These are phyloP conservation scores for Andrena praecox DNA, from an alignment of 2,888 invertebrate genomes.

Conservation along the genomic window DNA sequence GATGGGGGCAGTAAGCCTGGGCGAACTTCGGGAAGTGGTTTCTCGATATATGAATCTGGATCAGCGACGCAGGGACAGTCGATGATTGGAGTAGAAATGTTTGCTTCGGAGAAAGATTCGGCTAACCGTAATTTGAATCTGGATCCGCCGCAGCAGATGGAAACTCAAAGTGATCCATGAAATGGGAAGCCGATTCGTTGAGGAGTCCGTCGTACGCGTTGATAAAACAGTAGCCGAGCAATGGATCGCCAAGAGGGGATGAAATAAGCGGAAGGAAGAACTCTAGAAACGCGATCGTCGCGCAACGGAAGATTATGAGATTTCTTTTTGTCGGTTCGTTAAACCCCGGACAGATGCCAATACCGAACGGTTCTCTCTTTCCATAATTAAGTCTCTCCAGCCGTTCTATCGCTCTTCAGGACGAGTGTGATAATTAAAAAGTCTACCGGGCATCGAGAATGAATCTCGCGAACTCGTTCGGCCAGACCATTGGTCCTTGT, in stretches of 20 bases:
- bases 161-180: neutral
- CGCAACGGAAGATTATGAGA: neutral
- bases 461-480: constrained; percentile 1
- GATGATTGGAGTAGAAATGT: no score
- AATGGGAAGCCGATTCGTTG: neutral
- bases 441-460: constrained; percentile 10
- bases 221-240: neutral
- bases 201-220: neutral
- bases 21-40: no score
- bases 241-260: neutral
- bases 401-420: neutral
- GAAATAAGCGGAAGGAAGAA: neutral
- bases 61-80: no score
- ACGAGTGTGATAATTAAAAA: constrained; percentile 36
- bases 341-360: constrained; percentile 37
- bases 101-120: no score
- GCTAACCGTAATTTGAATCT: no score
- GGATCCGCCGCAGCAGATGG: neutral
- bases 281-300: neutral
- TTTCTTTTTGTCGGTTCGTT: constrained; percentile 35
- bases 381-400: constrained; percentile 30
- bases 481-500: neutral
- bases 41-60: no score
- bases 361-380: constrained; percentile 23
- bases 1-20: no score